A percentile compares a stretch with the other conserved stretches of the same genome.
Evolutionary conservation across 2,888 invertebrate species (phyloP).

Genomic region (Orthosia cruda): DNA sequence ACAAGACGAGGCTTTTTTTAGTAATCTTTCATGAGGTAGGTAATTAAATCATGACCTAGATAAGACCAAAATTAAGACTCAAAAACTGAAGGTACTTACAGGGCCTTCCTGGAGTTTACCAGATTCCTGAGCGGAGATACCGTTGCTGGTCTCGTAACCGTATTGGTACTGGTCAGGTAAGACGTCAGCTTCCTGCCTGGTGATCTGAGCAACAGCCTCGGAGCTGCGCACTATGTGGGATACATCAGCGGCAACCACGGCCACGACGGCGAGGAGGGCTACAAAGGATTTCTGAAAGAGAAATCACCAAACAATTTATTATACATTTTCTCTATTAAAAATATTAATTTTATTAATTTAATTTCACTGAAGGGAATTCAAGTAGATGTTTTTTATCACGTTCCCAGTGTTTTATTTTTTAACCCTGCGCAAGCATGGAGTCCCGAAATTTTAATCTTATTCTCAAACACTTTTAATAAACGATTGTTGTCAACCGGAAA

Average conservation of each 20-base stretch:
- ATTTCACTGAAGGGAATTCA: no score
- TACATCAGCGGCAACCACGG: constrained; percentile 86
- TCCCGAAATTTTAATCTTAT: constrained; percentile 2
- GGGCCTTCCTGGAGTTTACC: constrained; percentile 88
- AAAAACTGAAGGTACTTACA: constrained; percentile 74
- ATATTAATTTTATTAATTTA: no score
- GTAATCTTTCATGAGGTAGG: neutral
- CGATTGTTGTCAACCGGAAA: constrained; percentile 12
- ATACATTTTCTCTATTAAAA: no score
- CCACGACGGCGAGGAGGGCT: constrained; percentile 84
- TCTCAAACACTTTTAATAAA: constrained; percentile 35
- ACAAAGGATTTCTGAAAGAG: constrained; percentile 85
- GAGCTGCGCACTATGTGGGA: constrained; percentile 73
- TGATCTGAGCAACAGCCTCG: constrained; percentile 78
- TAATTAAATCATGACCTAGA: no score
- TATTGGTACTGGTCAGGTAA: constrained; percentile 88
- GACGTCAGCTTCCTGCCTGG: constrained; percentile 81
- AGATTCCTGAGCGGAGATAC: constrained; percentile 90
- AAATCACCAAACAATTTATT: neutral
- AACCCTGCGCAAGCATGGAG: neutral
- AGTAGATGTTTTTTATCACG: neutral
- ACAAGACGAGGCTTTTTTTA: constrained; percentile 83
- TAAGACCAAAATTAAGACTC: neutral
- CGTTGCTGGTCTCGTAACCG: constrained; percentile 92
- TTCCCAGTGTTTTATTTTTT: neutral